phyloP scores from a whole-genome alignment of 2,888 invertebrate species.

The Julus scandinavius region DNA sequence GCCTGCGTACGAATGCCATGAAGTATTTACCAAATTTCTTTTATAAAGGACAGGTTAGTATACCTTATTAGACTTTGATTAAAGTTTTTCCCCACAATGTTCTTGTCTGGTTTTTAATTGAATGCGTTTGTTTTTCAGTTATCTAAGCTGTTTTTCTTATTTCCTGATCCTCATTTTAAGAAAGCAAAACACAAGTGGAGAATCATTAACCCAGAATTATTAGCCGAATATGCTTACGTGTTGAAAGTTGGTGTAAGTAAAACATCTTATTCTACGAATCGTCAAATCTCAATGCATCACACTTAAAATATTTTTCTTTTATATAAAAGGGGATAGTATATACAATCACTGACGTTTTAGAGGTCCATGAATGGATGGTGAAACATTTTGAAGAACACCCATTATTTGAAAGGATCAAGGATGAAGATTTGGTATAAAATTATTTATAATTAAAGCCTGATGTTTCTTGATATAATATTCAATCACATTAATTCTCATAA shows the following conservation, averaged over 20 bases:
- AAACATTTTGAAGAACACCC: slow-evolving; percentile 90
- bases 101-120: slow-evolving; percentile 23
- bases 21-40: slow-evolving; percentile 99
- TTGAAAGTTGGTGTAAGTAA: slow-evolving; percentile 79
- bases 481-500: slow-evolving; percentile 51
- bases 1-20: slow-evolving; percentile 97
- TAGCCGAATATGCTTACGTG: slow-evolving; percentile 98
- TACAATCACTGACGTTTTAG: slow-evolving; percentile 97
- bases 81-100: background rate
- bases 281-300: slow-evolving; percentile 45
- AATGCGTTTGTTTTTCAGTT: slow-evolving; percentile 72
- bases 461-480: slow-evolving; percentile 53
- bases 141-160: slow-evolving; percentile 97
- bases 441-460: too few species aligned
- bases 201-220: slow-evolving; percentile 90
- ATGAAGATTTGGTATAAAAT: slow-evolving; percentile 78
- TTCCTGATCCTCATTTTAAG: slow-evolving; percentile 99
- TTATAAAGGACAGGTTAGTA: slow-evolving; percentile 83
- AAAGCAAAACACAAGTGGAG: slow-evolving; percentile 99
- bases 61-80: background rate
- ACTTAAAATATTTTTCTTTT: background rate
- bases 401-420: slow-evolving; percentile 79
- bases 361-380: slow-evolving; percentile 97
- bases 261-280: slow-evolving; percentile 29
- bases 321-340: slow-evolving; percentile 84